Conservation (phyloP, 2,888 invertebrate species). For the Tachina grossa region DNA sequence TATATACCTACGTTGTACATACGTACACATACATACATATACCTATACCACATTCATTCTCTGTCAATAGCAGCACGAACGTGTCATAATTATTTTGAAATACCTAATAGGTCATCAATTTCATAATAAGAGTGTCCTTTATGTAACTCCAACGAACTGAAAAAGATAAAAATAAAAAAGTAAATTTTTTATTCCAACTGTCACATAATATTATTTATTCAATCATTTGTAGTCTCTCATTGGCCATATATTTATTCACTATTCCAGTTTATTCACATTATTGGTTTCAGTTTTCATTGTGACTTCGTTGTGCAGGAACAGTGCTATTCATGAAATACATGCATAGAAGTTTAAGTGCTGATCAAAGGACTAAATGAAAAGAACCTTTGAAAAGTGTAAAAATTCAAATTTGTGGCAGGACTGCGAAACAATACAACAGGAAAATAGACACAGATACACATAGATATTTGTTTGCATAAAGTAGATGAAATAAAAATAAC, state of each 20-base stretch:
- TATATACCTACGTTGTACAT: no score
- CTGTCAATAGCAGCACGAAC: constrained; percentile 66
- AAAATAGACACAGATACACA: background rate
- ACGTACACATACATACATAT: no score
- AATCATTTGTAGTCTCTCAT: background rate
- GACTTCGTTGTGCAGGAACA: constrained; percentile 17
- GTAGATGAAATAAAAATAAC: constrained; percentile 16
- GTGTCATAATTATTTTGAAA: constrained; percentile 70
- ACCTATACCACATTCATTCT: background rate
- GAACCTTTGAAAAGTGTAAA: background rate
- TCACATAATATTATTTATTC: constrained; percentile 10
- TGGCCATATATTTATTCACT: background rate
- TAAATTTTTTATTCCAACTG: background rate
- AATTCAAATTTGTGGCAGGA: constrained; percentile 15
- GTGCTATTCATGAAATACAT: background rate
- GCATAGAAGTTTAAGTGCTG: constrained; percentile 8
- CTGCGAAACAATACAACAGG: constrained; percentile 6
- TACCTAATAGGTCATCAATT: constrained; percentile 74
- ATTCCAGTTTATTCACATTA: constrained; percentile 29
- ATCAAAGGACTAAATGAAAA: background rate
- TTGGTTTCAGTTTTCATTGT: constrained; percentile 6
- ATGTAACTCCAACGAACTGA: constrained; percentile 12
- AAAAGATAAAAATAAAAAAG: background rate
- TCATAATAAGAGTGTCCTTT: constrained; percentile 48
- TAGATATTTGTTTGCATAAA: background rate